These are phyloP conservation scores for Stratiolaelaps scimitus DNA, from an alignment of 1,140 invertebrate genomes.

Conservation along the genomic window DNA sequence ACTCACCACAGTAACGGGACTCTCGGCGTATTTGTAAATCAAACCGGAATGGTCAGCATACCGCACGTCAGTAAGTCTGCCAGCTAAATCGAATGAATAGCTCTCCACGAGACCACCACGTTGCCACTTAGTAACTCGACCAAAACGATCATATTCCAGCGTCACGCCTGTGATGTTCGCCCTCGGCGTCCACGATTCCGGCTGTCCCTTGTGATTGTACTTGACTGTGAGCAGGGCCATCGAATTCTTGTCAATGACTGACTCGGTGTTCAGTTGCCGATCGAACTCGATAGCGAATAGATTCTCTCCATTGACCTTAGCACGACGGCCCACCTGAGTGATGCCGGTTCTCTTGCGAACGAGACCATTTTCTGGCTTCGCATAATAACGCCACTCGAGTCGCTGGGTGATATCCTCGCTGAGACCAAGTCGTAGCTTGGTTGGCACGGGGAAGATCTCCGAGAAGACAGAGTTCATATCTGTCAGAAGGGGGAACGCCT, in stretches of 20 bases:
- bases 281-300: conserved; percentile 78
- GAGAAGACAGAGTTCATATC: conserved; percentile 35
- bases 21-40: conserved; percentile 65
- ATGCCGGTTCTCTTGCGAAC: conserved; percentile 29
- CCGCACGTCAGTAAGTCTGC: conserved; percentile 65
- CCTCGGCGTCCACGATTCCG: conserved; percentile 45
- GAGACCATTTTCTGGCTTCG: conserved; percentile 39
- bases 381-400: conserved; percentile 80
- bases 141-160: conserved; percentile 51
- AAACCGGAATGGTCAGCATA: conserved; percentile 59
- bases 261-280: conserved; percentile 69
- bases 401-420: conserved; percentile 77
- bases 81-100: conserved; percentile 72
- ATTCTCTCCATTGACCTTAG: conserved; percentile 52
- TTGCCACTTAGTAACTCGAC: conserved; percentile 75
- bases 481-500: conserved; percentile 35
- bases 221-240: conserved; percentile 66
- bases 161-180: conserved; percentile 41
- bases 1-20: conserved; percentile 49
- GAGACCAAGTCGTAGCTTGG: conserved; percentile 72
- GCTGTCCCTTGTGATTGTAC: conserved; percentile 72
- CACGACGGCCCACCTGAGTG: conserved; percentile 36
- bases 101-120: conserved; percentile 73
- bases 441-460: conserved; percentile 58
- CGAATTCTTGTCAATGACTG: conserved; percentile 68